Percentiles rank a stretch among this genome's conserved stretches.
phyloP scores from a whole-genome alignment of 2,888 invertebrate genomes.

The Antheraea yamamai region DNA sequence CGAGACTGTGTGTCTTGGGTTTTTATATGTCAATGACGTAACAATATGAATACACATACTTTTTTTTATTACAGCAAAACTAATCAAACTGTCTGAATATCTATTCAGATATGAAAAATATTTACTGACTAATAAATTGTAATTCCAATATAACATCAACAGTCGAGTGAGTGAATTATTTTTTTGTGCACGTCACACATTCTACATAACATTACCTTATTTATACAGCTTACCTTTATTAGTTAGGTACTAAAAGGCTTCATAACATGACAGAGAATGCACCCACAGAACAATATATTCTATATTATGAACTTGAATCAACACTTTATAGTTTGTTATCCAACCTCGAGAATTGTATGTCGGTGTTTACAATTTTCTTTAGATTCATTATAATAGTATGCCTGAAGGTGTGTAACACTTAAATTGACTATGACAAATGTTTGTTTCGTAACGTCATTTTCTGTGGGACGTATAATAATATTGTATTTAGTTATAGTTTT shows the following conservation, averaged over 20 bases:
- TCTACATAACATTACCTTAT: neutral
- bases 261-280: neutral
- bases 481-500: slow-evolving; percentile 1
- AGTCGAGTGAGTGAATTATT: neutral
- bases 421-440: neutral
- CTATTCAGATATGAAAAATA: neutral
- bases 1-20: too few relatives aligned
- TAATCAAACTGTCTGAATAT: neutral
- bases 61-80: too few relatives aligned
- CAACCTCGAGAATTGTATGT: slow-evolving; percentile 37
- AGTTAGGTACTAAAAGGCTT: neutral
- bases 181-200: slow-evolving; percentile 6
- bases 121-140: neutral
- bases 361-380: slow-evolving; percentile 26
- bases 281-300: neutral
- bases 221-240: neutral
- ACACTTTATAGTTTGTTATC: slow-evolving; percentile 29
- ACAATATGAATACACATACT: too few relatives aligned
- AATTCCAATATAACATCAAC: neutral
- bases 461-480: neutral
- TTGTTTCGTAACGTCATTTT: neutral
- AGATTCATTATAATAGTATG: slow-evolving; percentile 20
- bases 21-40: too few relatives aligned
- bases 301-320: slow-evolving; percentile 5
- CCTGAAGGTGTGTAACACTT: neutral